A percentile compares a stretch with the other conserved stretches of the same genome.
These are phyloP conservation scores for Tenodera sinensis DNA, from an alignment of 2,888 invertebrate species.

Conservation along the genomic window DNA sequence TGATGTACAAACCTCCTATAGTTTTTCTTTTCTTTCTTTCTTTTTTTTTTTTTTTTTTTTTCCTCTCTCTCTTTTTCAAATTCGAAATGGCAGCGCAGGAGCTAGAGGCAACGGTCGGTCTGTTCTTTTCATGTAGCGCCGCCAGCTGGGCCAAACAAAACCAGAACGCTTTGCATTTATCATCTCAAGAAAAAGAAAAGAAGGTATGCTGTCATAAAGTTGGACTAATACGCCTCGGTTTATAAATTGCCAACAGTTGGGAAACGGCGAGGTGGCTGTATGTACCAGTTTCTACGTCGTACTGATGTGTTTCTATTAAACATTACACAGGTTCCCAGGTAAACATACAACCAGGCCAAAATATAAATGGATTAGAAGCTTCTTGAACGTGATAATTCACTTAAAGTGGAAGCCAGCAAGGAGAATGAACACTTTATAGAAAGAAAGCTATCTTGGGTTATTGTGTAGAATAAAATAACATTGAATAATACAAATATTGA, in stretches of 20 bases:
- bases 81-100: background rate
- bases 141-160: background rate
- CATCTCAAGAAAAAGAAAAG: background rate
- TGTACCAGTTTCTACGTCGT: background rate
- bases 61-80: background rate
- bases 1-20: background rate
- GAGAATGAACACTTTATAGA: no score
- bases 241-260: background rate
- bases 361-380: background rate
- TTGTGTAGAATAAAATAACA: no score
- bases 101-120: background rate
- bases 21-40: background rate
- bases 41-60: no score
- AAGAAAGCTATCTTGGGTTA: no score
- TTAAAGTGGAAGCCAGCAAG: no score
- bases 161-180: background rate
- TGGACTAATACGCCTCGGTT: background rate
- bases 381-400: no score
- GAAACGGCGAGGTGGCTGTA: background rate
- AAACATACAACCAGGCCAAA: background rate
- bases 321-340: background rate
- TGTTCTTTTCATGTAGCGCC: background rate
- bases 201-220: background rate
- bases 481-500: no score
- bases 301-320: background rate